These are phyloP conservation scores for Noctilio leporinus DNA, from an alignment of 2,113 vertebrate genomes.

Conservation along the genomic window DNA sequence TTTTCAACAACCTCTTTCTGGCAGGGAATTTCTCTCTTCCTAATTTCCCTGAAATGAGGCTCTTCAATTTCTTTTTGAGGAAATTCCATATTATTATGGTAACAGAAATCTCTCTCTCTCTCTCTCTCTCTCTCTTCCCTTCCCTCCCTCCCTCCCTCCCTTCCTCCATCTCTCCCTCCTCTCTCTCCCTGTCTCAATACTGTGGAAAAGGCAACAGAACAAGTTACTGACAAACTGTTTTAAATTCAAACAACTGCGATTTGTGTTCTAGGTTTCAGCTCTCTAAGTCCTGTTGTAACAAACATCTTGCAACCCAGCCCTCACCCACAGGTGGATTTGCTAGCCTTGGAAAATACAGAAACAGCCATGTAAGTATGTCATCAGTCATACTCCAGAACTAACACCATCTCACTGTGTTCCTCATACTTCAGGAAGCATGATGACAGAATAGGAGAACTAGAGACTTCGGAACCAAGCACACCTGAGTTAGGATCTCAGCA, in stretches of 20 bases:
- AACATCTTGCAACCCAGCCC: slow-evolving; percentile 55
- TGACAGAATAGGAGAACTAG: background rate
- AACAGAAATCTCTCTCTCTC: background rate
- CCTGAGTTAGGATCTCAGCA: background rate
- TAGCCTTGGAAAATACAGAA: slow-evolving; percentile 63
- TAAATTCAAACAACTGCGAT: slow-evolving; percentile 4
- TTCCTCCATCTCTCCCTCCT: background rate
- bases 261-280: slow-evolving; percentile 73
- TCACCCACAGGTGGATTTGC: slow-evolving; percentile 72
- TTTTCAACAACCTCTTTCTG: background rate
- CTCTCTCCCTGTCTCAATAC: background rate
- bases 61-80: background rate
- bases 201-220: background rate
- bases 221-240: background rate
- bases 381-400: background rate
- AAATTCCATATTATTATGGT: slow-evolving; percentile 1
- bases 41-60: background rate
- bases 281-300: slow-evolving; percentile 57
- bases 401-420: background rate
- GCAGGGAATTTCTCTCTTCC: background rate
- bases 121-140: background rate
- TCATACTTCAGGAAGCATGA: background rate
- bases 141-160: background rate
- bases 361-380: slow-evolving; percentile 72
- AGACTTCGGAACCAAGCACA: background rate